phyloP scores from a whole-genome alignment of 2,888 invertebrate genomes.

The Apamea anceps region DNA sequence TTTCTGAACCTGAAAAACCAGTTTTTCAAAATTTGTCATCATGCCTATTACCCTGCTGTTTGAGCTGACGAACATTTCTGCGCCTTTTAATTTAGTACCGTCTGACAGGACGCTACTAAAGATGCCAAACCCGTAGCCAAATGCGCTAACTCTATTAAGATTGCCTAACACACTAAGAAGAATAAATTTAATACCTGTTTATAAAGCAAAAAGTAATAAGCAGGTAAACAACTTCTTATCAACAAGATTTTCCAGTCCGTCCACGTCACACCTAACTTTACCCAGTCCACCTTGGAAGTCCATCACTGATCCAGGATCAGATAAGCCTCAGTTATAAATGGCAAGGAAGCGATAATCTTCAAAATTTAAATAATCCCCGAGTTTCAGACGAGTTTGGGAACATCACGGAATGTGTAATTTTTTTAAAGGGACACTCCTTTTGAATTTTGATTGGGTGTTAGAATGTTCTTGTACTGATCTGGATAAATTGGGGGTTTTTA shows the following conservation, averaged over 20 bases:
- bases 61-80: no score
- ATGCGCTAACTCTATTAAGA: no score
- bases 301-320: constrained; percentile 67
- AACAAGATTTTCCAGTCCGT: constrained; percentile 42
- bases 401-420: constrained; percentile 66
- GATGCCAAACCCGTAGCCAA: no score
- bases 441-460: constrained; percentile 65
- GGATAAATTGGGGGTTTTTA: constrained; percentile 32
- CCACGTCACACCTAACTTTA: constrained; percentile 42
- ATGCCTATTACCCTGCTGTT: no score
- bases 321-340: constrained; percentile 66
- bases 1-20: no score
- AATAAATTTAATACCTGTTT: not conserved
- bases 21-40: no score
- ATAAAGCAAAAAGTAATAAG: not conserved
- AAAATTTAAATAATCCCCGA: constrained; percentile 68
- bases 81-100: no score
- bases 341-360: constrained; percentile 63
- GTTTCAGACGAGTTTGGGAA: constrained; percentile 59
- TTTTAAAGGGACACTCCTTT: constrained; percentile 59
- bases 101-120: no score
- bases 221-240: not conserved
- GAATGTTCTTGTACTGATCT: constrained; percentile 22
- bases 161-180: no score
- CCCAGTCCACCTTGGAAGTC: constrained; percentile 59